A percentile compares a stretch with the other conserved stretches of the same genome.
Evolutionary conservation across 2,113 vertebrate species (phyloP).

Genomic region (Catharus fuscescens): DNA sequence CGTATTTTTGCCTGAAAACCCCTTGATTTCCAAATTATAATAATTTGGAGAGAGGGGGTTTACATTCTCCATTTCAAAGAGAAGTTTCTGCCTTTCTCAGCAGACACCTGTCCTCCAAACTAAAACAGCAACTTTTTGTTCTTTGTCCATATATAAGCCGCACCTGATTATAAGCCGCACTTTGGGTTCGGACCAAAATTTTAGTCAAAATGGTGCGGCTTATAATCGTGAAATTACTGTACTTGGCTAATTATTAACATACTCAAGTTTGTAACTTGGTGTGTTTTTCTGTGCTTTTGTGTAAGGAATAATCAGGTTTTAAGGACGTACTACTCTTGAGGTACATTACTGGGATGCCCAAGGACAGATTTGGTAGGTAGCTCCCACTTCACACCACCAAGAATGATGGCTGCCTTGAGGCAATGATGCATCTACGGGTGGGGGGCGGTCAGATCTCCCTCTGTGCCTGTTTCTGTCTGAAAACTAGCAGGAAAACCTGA

Average conservation of each 20-base stretch:
- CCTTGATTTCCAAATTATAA: too few relatives aligned
- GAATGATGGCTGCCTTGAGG: neutral
- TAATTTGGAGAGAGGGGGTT: too few relatives aligned
- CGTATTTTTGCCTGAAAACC: too few relatives aligned
- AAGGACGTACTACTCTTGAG: neutral
- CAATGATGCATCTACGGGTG: neutral
- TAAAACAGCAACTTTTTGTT: too few relatives aligned
- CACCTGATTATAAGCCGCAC: too few relatives aligned
- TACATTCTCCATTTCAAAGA: too few relatives aligned
- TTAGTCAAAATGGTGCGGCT: too few relatives aligned
- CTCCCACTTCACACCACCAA: neutral
- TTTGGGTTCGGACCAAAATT: too few relatives aligned
- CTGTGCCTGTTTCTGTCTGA: neutral
- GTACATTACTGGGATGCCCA: neutral
- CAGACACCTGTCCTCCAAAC: too few relatives aligned
- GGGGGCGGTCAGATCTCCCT: neutral
- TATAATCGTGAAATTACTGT: too few relatives aligned
- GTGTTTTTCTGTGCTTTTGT: neutral
- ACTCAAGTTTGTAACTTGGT: neutral
- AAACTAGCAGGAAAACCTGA: neutral
- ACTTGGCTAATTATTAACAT: neutral
- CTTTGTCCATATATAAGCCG: too few relatives aligned
- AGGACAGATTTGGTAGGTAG: fast-evolving
- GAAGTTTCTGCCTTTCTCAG: too few relatives aligned
- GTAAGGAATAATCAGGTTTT: neutral